These are phyloP conservation scores for Hypothenemus hampei DNA, from an alignment of 1,140 invertebrate species.

Conservation along the genomic window DNA sequence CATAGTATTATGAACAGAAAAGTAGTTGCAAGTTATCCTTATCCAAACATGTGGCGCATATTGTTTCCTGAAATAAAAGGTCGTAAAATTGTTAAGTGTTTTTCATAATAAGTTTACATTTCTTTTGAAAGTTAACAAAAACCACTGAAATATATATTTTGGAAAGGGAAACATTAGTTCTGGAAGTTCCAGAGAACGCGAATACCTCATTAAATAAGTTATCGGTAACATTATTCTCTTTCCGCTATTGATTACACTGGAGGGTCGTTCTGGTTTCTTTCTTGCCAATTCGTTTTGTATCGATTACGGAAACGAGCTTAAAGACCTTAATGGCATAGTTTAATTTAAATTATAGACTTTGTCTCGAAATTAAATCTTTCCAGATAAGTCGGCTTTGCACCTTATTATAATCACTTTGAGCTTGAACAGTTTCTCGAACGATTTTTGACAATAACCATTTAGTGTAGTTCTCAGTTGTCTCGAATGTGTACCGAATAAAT, in stretches of 20 bases:
- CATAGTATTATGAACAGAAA: too few relatives aligned
- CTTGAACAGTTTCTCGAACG: background rate
- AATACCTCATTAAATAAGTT: conserved; percentile 25
- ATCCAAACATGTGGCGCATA: conserved; percentile 7
- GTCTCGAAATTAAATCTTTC: conserved; percentile 17
- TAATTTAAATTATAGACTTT: conserved; percentile 25
- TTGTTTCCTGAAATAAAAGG: too few relatives aligned
- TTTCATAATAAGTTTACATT: too few relatives aligned
- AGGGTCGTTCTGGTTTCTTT: conserved; percentile 20
- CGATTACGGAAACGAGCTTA: conserved; percentile 22
- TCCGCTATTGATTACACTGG: conserved; percentile 19
- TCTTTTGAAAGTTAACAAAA: too few relatives aligned
- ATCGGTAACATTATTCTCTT: conserved; percentile 24
- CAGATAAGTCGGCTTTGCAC: conserved; percentile 10
- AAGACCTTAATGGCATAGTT: conserved; percentile 14
- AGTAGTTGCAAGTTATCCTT: conserved; percentile 4
- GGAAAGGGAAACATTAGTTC: conserved; percentile 1
- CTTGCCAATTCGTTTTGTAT: conserved; percentile 24
- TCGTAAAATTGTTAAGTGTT: too few relatives aligned
- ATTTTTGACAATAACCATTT: background rate
- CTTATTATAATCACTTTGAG: conserved; percentile 17
- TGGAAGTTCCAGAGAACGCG: conserved; percentile 13
- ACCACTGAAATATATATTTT: too few relatives aligned
- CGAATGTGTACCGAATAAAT: conserved; percentile 1
- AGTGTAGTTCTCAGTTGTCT: background rate